A percentile compares a stretch with the other conserved stretches of the same genome.
These are phyloP conservation scores for Cettia cetti DNA, from an alignment of 2,113 vertebrate species.

Conservation along the genomic window DNA sequence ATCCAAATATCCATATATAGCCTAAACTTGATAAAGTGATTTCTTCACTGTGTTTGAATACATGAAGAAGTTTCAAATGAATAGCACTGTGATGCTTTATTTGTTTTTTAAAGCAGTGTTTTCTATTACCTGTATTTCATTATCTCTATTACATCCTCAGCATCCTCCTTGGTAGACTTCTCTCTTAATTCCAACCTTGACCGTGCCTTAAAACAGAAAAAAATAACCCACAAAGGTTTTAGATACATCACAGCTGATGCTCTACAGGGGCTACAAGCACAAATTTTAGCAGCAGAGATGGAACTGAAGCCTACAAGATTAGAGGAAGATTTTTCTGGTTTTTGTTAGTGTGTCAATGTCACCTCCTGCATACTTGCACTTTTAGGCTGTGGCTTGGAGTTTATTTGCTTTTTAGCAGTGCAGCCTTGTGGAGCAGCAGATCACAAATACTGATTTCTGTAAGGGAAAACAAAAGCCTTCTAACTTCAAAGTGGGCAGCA, in stretches of 20 bases:
- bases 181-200: conserved; percentile 93
- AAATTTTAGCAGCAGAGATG: not conserved
- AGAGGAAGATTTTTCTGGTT: not conserved
- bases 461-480: not conserved
- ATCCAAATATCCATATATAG: too few species aligned
- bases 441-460: not conserved
- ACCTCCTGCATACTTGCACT: not conserved
- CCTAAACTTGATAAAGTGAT: not conserved
- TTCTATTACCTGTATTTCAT: conserved; percentile 93
- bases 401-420: not conserved
- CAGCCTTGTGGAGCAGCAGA: not conserved
- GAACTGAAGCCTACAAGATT: not conserved
- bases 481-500: not conserved
- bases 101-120: not conserved
- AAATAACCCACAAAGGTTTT: not conserved
- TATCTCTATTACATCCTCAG: conserved; percentile 95
- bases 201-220: conserved; percentile 78
- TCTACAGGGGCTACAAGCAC: not conserved
- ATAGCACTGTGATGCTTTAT: not conserved
- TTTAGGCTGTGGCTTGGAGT: not conserved
- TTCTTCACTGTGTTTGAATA: not conserved
- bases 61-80: not conserved
- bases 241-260: not conserved
- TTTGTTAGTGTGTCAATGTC: not conserved
- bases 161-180: conserved; percentile 85